phyloP scores from a whole-genome alignment of 1,140 invertebrate genomes.

The Thaumatotibia leucotreta region DNA sequence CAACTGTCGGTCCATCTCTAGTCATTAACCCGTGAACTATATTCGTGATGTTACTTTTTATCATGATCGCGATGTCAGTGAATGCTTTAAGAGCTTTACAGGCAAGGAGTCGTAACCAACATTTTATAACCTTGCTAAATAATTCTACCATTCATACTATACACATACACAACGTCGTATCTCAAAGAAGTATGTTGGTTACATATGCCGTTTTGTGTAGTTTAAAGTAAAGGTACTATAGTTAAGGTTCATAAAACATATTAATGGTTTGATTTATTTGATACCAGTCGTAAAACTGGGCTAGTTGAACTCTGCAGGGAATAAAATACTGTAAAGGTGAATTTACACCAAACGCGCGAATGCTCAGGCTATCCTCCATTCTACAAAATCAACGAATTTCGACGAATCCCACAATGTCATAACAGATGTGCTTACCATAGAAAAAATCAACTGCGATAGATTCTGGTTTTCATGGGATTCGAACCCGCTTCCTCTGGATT shows the following conservation, averaged over 20 bases:
- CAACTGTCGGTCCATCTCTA: not conserved
- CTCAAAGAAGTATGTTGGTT: not conserved
- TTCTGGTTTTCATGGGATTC: no score
- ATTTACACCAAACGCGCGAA: no score
- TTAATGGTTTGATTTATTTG: not conserved
- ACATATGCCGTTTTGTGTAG: not conserved
- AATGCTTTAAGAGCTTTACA: slow-evolving; percentile 19
- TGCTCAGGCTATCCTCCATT: no score
- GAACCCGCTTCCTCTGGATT: no score
- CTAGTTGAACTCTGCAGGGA: not conserved
- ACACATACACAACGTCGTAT: not conserved
- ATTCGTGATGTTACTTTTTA: slow-evolving; percentile 14
- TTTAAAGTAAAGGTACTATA: not conserved
- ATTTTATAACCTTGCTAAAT: slow-evolving; percentile 13
- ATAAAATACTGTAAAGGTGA: not conserved
- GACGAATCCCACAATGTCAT: no score
- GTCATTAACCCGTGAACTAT: slow-evolving; percentile 8
- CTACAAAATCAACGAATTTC: no score
- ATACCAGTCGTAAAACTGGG: not conserved
- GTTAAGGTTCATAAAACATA: not conserved
- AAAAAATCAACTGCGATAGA: no score
- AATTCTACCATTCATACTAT: not conserved
- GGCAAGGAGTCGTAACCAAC: slow-evolving; percentile 3
- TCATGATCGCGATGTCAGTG: slow-evolving; percentile 30
- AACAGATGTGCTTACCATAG: no score